These are phyloP conservation scores for Enteromius paludinosus DNA, from an alignment of 2,797 vertebrate genomes.

Conservation along the genomic window DNA sequence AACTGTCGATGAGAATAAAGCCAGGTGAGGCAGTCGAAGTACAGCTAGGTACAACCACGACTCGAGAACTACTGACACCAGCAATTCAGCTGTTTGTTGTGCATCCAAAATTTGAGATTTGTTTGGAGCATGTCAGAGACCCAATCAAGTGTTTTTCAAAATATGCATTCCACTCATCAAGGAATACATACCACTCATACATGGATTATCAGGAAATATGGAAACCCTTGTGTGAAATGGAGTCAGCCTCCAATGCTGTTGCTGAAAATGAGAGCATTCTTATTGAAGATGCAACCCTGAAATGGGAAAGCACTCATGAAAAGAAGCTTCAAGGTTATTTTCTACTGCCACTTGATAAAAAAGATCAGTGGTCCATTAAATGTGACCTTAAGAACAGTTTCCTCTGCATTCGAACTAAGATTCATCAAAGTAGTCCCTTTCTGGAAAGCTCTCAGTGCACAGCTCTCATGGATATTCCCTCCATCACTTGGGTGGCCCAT, in stretches of 20 bases:
- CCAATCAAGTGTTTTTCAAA: conserved; percentile 76
- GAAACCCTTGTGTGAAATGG: conserved; percentile 79
- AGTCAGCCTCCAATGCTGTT: conserved; percentile 72
- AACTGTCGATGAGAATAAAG: conserved; percentile 72
- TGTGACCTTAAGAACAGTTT: conserved; percentile 73
- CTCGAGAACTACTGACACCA: conserved; percentile 76
- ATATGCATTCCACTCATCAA: conserved; percentile 54
- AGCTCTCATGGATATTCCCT: conserved; percentile 65
- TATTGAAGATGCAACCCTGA: conserved; percentile 71
- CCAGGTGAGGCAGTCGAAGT: conserved; percentile 70
- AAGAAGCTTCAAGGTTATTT: conserved; percentile 75
- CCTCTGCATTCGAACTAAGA: conserved; percentile 78
- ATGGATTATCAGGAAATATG: conserved; percentile 74
- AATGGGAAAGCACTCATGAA: conserved; percentile 63
- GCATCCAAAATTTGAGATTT: conserved; percentile 76
- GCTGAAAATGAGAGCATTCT: conserved; percentile 74
- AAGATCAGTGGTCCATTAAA: conserved; percentile 69
- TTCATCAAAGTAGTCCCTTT: conserved; percentile 51
- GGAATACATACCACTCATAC: conserved; percentile 53
- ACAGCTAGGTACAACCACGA: conserved; percentile 72
- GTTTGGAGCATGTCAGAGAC: conserved; percentile 78
- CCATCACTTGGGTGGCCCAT: conserved; percentile 82
- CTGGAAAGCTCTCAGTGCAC: conserved; percentile 25
- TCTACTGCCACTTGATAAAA: conserved; percentile 56
- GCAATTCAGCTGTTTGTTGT: conserved; percentile 77